These are phyloP conservation scores for Formicarius rufipectus DNA, from an alignment of 2,113 vertebrate species.

Conservation along the genomic window DNA sequence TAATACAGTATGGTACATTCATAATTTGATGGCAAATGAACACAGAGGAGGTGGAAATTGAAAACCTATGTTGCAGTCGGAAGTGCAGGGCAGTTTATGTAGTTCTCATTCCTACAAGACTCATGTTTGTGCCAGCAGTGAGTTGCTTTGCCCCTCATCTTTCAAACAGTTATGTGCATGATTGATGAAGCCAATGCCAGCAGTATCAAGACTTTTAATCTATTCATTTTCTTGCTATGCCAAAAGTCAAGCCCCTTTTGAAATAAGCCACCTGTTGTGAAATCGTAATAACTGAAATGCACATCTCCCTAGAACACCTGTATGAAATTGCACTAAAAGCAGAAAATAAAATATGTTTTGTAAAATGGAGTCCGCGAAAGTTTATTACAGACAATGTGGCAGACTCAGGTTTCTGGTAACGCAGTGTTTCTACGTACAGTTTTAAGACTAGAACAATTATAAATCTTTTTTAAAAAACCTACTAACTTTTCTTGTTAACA, in stretches of 20 bases:
- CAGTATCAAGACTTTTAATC: neutral
- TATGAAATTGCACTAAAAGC: conserved; percentile 39
- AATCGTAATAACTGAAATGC: neutral
- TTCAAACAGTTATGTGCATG: neutral
- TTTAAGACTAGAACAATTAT: conserved; percentile 64
- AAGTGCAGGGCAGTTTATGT: neutral
- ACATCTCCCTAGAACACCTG: neutral
- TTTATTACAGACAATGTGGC: conserved; percentile 14
- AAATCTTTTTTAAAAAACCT: conserved; percentile 53
- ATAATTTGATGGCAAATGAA: neutral
- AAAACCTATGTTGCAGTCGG: neutral
- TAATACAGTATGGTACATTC: neutral
- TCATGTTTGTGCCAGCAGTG: neutral
- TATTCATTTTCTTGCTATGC: neutral
- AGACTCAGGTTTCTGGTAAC: conserved; percentile 32
- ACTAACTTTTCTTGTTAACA: conserved; percentile 65
- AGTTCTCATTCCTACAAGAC: neutral
- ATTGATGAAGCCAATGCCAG: neutral
- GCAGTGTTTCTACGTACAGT: conserved; percentile 51
- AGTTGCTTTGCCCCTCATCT: neutral
- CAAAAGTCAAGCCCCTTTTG: neutral
- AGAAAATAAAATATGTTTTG: neutral
- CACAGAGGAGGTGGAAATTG: neutral
- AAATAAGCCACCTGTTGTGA: conserved; percentile 11
- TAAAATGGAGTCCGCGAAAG: neutral